Conservation (phyloP, 2,797 vertebrate species). For the Scyliorhinus canicula region DNA sequence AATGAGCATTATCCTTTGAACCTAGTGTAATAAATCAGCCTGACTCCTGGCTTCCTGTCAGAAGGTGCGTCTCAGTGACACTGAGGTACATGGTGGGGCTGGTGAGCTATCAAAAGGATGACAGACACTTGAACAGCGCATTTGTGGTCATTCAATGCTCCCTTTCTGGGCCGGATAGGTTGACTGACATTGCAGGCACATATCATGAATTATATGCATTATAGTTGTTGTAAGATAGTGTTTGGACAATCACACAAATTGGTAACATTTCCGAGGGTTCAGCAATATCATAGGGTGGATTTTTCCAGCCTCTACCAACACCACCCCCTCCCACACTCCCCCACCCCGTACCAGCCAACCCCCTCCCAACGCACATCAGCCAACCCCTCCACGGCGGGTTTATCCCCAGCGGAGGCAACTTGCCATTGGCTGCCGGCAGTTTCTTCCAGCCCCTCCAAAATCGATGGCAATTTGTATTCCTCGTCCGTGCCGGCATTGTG, state of each 20-base stretch:
- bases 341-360: no score
- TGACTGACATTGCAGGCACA: background rate
- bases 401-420: no score
- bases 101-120: no score
- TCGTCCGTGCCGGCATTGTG: no score
- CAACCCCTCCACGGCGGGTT: no score
- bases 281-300: no score
- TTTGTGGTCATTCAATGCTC: background rate
- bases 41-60: background rate
- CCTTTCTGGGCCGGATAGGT: background rate
- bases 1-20: background rate
- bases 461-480: no score
- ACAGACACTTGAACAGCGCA: background rate
- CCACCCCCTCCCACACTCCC: no score
- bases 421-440: no score
- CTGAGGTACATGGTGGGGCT: background rate
- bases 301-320: no score
- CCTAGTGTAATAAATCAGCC: background rate
- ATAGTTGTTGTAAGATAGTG: background rate
- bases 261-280: background rate
- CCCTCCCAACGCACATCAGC: no score
- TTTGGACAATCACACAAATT: background rate
- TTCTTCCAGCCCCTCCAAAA: no score
- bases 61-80: background rate
- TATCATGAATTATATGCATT: background rate